Percentiles rank a stretch among this genome's conserved stretches.
Conservation (phyloP, 1,140 invertebrate species). For the Penaeus vannamei region DNA sequence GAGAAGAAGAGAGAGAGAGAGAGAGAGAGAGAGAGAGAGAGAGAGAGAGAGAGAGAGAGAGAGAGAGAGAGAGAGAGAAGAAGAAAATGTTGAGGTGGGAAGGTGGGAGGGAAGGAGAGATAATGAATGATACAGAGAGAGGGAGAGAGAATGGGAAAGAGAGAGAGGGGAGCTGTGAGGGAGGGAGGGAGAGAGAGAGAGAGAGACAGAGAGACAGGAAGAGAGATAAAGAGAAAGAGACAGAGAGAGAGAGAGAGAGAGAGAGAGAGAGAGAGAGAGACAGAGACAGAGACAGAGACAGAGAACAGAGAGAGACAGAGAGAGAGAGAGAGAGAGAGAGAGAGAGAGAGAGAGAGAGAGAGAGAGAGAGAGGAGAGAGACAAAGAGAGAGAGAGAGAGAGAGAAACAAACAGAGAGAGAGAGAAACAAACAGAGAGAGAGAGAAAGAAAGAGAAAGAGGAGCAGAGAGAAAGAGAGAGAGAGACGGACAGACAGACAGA, state of each 20-base stretch:
- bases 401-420: neutral
- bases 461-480: too few species aligned
- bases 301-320: neutral
- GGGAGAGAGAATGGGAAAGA: too few species aligned
- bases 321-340: neutral
- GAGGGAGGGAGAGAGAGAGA: neutral
- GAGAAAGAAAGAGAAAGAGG: constrained; percentile 8
- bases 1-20: neutral
- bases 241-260: too few species aligned
- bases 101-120: too few species aligned
- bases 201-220: neutral
- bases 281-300: neutral
- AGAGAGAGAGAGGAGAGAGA: neutral
- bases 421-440: too few species aligned
- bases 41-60: too few species aligned
- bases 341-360: neutral
- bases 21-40: too few species aligned
- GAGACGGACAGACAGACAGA: constrained; percentile 25
- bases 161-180: too few species aligned
- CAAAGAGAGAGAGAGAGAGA: neutral
- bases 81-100: too few species aligned
- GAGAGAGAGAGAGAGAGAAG: too few species aligned
- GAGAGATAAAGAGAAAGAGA: neutral
- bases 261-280: too few species aligned
- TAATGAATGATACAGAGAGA: too few species aligned